Percentiles rank a stretch among this genome's conserved stretches.
These are phyloP conservation scores for Danio rerio DNA, from an alignment of 2,113 vertebrate genomes.

Conservation along the genomic window GRCz12tu NC_133177.1:34256001-34256500, in stretches of 20 bases:
- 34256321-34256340: constrained; percentile 27
- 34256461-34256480: constrained; percentile 61
- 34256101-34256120: constrained; percentile 6
- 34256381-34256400: constrained; percentile 65
- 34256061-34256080: constrained; percentile 18
- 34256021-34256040: constrained; percentile 19
- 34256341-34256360: background rate
- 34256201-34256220: constrained; percentile 35
- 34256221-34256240: constrained; percentile 30
- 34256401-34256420: constrained; percentile 67
- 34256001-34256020: constrained; percentile 41
- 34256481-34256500: constrained; percentile 22
- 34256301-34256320: constrained; percentile 37
- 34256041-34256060: constrained; percentile 31
- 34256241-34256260: constrained; percentile 20
- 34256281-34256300: constrained; percentile 30
- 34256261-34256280: constrained; percentile 36
- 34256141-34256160: constrained; percentile 65
- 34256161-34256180: constrained; percentile 49
- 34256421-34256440: constrained; percentile 63
- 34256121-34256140: constrained; percentile 19
- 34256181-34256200: constrained; percentile 20
- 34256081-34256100: constrained; percentile 8
- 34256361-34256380: constrained; percentile 24
- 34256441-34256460: constrained; percentile 49